These are phyloP conservation scores for Notamacropus eugenii DNA, from an alignment of 2,797 vertebrate genomes.

Conservation along the genomic window DNA sequence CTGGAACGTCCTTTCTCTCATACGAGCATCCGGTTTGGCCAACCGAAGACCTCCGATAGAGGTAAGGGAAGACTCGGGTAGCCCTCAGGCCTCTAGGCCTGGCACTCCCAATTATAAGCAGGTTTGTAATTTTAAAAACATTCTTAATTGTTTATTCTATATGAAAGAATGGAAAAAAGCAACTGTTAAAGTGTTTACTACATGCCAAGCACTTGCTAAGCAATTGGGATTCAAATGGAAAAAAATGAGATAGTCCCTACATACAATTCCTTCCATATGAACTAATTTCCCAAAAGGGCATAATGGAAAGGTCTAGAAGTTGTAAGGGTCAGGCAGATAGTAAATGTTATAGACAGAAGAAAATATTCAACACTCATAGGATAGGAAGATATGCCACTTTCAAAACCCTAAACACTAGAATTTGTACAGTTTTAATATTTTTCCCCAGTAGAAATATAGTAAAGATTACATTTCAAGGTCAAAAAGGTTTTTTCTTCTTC, in stretches of 20 bases:
- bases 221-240: no score
- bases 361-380: not conserved
- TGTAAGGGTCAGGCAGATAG: not conserved
- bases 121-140: not conserved
- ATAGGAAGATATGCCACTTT: not conserved
- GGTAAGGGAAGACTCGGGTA: no score
- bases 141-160: not conserved
- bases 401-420: not conserved
- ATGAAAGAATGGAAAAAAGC: no score
- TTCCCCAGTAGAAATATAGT: not conserved
- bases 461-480: not conserved
- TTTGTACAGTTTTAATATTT: not conserved
- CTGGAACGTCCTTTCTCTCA: no score
- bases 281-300: no score
- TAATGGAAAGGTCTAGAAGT: not conserved
- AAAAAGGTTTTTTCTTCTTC: slow-evolving; percentile 6
- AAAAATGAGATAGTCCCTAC: no score
- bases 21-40: no score
- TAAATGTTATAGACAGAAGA: not conserved
- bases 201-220: not conserved
- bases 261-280: no score
- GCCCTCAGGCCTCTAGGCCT: no score
- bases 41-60: no score
- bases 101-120: not conserved
- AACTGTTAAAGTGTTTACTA: not conserved